Evolutionary conservation across 2,888 invertebrate genomes (phyloP), one percentile per base, ranked within the genome.

Genomic region (Phyllotreta striolata): DNA sequence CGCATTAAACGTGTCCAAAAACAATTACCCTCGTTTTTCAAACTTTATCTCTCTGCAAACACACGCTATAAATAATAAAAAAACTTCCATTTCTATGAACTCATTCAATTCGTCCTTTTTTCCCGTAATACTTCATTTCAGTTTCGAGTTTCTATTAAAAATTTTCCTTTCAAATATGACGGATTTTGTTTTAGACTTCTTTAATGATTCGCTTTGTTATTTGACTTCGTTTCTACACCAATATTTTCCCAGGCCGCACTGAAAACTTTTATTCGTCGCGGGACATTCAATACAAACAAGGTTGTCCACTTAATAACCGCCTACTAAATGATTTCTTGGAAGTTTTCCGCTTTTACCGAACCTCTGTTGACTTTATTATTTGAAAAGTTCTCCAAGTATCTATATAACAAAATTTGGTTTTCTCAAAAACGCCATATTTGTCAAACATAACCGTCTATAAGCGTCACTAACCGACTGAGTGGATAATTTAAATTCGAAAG

Each of bases 51-150:
- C 24, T 24, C 24, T 24, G 24, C 24, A 24, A 24, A 24, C 24
- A 24, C 24, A 24, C 24, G 24, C 39, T 52, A 52, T 52, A 10
- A 13, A 44, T 7, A 13, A 52, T 52, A 34, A 57, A 63, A 56
- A 62, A 56, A 40, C 46, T 43, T 52, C 52, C 34, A 46, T 44
- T 24, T 13, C 52, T 49, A 41, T 62, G 56, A 57, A 63, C 39
- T 57, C 57, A 63, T 63, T 63, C 51, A 57, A 63, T 57, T 57
- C 57, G 57, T 63, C 57, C 51, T 52, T 57, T 57, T 57, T 57
- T 63, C 54, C 44, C 57, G 46, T 52, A 38, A 51, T 52, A 63
- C 52, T 57, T 63, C 44, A 63, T 57, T 63, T 56, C 44, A 35
- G 56, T 62, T 56, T 49, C 40, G 62, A 60, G 52, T 60, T 60